phyloP scores from a whole-genome alignment of 2,888 invertebrate genomes.

The Chrysolina americana region DNA sequence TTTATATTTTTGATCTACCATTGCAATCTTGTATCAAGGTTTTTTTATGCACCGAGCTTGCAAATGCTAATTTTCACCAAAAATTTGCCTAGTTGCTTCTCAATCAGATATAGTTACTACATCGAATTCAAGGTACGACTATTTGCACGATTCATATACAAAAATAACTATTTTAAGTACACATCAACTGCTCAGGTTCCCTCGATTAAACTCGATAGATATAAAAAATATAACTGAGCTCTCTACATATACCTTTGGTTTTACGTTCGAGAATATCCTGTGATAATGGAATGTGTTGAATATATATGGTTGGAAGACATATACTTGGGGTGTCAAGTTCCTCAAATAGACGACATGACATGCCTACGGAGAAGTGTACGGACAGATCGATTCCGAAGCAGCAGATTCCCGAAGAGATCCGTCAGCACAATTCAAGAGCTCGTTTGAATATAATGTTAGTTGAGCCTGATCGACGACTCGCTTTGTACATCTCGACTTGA shows the following conservation, averaged over 20 bases:
- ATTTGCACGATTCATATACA: constrained; percentile 56
- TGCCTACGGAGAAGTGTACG: neutral
- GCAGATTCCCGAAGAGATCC: neutral
- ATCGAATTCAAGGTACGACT: constrained; percentile 58
- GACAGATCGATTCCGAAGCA: neutral
- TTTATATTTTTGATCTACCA: neutral
- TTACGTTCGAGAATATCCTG: constrained; percentile 40
- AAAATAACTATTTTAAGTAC: constrained; percentile 58
- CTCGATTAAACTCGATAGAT: constrained; percentile 39
- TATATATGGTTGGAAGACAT: constrained; percentile 56
- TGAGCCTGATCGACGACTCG: constrained; percentile 15
- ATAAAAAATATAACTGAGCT: constrained; percentile 53
- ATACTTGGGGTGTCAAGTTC: constrained; percentile 1
- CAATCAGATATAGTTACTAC: neutral
- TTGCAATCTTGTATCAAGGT: no score
- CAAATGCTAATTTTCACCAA: neutral
- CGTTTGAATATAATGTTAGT: neutral
- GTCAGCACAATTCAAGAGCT: neutral
- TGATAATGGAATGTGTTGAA: constrained; percentile 59
- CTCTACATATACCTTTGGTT: constrained; percentile 58
- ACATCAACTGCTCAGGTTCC: constrained; percentile 43
- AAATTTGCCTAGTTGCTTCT: neutral
- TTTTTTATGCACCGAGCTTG: neutral
- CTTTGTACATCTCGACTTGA: constrained; percentile 39
- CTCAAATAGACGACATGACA: neutral